phyloP scores from a whole-genome alignment of 2,797 vertebrate species.

The Enoplosus armatus region DNA sequence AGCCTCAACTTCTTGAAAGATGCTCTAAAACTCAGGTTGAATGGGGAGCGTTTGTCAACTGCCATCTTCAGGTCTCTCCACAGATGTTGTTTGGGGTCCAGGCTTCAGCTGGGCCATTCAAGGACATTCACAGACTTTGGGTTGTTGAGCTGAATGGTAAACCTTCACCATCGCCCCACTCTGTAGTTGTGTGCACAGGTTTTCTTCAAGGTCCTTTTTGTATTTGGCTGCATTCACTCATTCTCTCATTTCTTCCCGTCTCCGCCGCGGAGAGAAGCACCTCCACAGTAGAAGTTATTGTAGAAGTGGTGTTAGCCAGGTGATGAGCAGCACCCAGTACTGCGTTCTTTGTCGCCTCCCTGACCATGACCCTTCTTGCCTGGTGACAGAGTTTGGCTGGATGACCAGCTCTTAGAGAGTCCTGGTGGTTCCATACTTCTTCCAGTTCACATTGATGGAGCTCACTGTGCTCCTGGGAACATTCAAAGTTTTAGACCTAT shows the following conservation, averaged over 20 bases:
- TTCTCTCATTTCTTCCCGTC: not conserved
- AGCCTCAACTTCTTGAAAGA: not conserved
- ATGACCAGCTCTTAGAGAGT: not conserved
- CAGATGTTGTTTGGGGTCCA: not conserved
- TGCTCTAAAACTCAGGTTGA: not conserved
- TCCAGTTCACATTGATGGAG: not conserved
- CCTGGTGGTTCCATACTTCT: not conserved
- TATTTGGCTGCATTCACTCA: not conserved
- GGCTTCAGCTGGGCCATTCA: conserved; percentile 10
- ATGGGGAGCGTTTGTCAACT: not conserved
- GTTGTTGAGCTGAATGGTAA: not conserved
- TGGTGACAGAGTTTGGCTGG: not conserved
- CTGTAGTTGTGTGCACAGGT: not conserved
- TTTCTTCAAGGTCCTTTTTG: conserved; percentile 1
- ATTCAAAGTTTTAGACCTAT: not conserved
- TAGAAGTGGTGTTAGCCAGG: not conserved
- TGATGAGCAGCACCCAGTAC: not conserved
- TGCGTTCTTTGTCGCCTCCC: not conserved
- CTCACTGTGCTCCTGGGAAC: not conserved
- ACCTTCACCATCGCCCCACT: not conserved
- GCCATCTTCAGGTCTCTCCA: not conserved
- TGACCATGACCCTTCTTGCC: not conserved
- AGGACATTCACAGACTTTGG: not conserved
- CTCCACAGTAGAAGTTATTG: not conserved
- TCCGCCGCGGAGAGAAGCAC: not conserved